Percentiles rank a stretch among this genome's conserved stretches.
These are phyloP conservation scores for Nomia melanderi DNA, from an alignment of 1,140 invertebrate species.

Conservation along the genomic window DNA sequence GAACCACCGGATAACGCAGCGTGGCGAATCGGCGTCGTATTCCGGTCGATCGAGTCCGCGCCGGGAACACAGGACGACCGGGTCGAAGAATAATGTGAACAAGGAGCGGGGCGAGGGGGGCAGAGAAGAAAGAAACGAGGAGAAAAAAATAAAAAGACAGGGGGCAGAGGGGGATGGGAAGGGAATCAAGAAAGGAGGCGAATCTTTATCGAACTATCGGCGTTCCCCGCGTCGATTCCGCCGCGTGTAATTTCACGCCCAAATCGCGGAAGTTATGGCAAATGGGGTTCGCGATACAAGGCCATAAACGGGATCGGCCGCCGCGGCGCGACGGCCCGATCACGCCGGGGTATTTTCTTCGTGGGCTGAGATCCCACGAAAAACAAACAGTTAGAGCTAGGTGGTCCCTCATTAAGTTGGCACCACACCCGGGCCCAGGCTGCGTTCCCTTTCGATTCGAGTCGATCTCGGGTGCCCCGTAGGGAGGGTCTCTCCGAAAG, in stretches of 20 bases:
- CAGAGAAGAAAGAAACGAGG: too few relatives aligned
- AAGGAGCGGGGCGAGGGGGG: too few relatives aligned
- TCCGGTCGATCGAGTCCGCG: conserved; percentile 10
- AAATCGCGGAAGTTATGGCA: conserved; percentile 66
- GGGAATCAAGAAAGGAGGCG: neutral
- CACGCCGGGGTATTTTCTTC: conserved; percentile 41
- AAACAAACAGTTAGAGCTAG: conserved; percentile 70
- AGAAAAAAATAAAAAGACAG: too few relatives aligned
- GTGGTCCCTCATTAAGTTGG: conserved; percentile 73
- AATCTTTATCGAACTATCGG: conserved; percentile 55
- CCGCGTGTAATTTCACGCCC: conserved; percentile 65
- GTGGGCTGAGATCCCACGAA: conserved; percentile 42
- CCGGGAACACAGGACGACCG: too few relatives aligned
- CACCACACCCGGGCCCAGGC: conserved; percentile 56
- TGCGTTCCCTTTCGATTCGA: conserved; percentile 61
- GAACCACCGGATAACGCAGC: conserved; percentile 24
- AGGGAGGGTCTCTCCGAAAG: conserved; percentile 48
- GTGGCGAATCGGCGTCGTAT: conserved; percentile 35
- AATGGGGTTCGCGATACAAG: conserved; percentile 53
- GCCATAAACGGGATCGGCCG: conserved; percentile 53
- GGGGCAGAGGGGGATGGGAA: neutral
- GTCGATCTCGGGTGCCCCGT: conserved; percentile 54
- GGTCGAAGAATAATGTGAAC: neutral
- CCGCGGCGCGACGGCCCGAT: too few relatives aligned
- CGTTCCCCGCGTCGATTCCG: conserved; percentile 44